A percentile compares a stretch with the other conserved stretches of the same genome.
Evolutionary conservation across 23 tunicate genomes (phyloP).

Genomic region (Botrylloides violaceus): DNA sequence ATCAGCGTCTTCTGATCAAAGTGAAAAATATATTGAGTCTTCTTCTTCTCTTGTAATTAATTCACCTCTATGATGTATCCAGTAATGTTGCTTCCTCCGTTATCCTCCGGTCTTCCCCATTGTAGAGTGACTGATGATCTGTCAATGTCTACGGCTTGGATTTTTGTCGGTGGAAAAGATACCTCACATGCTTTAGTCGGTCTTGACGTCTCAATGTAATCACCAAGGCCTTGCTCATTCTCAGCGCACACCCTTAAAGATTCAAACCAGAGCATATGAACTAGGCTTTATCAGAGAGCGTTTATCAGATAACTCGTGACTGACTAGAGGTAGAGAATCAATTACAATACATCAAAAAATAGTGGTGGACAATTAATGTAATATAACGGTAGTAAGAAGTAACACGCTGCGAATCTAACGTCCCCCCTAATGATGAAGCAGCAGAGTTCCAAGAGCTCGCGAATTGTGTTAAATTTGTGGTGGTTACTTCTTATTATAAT

Average conservation of each 20-base stretch:
- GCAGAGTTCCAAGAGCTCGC: too few relatives aligned
- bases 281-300: too few relatives aligned
- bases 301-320: too few relatives aligned
- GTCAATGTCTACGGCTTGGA: conserved; percentile 59
- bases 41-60: background rate
- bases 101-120: conserved; percentile 74
- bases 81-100: conserved; percentile 70
- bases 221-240: conserved; percentile 89
- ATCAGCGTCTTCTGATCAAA: too few relatives aligned
- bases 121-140: conserved; percentile 53
- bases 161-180: conserved; percentile 42
- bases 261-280: too few relatives aligned
- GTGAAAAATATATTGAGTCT: too few relatives aligned
- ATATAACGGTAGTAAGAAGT: too few relatives aligned
- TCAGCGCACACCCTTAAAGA: conserved; percentile 76
- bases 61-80: conserved; percentile 59
- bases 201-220: conserved; percentile 47
- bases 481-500: background rate
- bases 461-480: background rate
- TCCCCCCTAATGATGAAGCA: too few relatives aligned
- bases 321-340: too few relatives aligned
- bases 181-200: conserved; percentile 74
- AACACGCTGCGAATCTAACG: too few relatives aligned
- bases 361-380: too few relatives aligned
- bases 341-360: too few relatives aligned